These are phyloP conservation scores for Pocota personata DNA, from an alignment of 2,888 invertebrate species.

Conservation along the genomic window DNA sequence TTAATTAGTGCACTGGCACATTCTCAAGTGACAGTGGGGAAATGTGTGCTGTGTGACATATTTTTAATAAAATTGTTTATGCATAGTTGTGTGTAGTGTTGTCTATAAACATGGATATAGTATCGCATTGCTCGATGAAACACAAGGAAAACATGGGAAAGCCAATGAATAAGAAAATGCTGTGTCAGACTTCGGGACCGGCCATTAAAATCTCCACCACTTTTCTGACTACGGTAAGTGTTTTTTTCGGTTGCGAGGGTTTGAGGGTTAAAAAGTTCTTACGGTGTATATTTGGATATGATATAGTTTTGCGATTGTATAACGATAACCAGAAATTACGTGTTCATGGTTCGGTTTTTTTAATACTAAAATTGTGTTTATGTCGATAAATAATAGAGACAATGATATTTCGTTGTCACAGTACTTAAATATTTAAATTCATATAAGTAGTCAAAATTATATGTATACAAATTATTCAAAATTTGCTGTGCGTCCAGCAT, in stretches of 20 bases:
- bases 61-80: neutral
- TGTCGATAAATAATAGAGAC: neutral
- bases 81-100: neutral
- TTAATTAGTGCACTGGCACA: constrained; percentile 46
- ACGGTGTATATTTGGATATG: neutral
- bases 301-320: constrained; percentile 14
- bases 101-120: constrained; percentile 64
- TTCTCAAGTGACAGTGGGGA: constrained; percentile 13
- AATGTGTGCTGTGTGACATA: neutral
- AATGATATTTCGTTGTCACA: no score
- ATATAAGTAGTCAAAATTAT: no score
- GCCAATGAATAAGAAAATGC: constrained; percentile 67
- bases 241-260: neutral
- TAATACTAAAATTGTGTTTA: neutral
- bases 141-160: constrained; percentile 65
- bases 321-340: constrained; percentile 13
- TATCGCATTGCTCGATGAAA: constrained; percentile 67
- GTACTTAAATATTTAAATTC: no score
- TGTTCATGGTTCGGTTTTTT: neutral
- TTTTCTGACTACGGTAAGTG: constrained; percentile 64
- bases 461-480: no score
- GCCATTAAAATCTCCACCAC: constrained; percentile 68
- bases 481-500: no score
- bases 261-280: neutral
- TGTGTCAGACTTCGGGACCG: constrained; percentile 68